Evolutionary conservation across 2,888 invertebrate species (phyloP).

Genomic region (Chironomus riparius): DNA sequence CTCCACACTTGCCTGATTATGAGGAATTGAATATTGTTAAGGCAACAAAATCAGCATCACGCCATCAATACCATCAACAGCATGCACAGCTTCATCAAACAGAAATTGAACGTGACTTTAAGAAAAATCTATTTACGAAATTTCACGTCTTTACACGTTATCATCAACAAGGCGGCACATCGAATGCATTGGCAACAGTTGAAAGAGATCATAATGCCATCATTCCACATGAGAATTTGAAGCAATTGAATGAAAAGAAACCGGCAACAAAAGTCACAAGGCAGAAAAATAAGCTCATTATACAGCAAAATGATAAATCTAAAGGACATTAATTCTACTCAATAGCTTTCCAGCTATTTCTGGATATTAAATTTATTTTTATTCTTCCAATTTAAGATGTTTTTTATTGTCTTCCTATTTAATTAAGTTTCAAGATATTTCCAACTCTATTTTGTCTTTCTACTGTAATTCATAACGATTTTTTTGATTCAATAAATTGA

Average conservation of each 20-base stretch:
- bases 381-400: too few relatives aligned
- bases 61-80: slow-evolving; percentile 19
- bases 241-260: slow-evolving; percentile 55
- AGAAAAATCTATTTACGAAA: slow-evolving; percentile 47
- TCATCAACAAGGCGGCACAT: slow-evolving; percentile 38
- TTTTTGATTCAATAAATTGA: too few relatives aligned
- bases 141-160: slow-evolving; percentile 45
- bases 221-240: slow-evolving; percentile 58
- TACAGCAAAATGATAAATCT: slow-evolving; percentile 51
- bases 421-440: too few relatives aligned
- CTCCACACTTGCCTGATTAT: slow-evolving; percentile 9
- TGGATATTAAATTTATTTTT: too few relatives aligned
- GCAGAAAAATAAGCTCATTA: slow-evolving; percentile 74
- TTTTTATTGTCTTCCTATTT: too few relatives aligned
- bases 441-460: too few relatives aligned
- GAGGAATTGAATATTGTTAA: slow-evolving; percentile 18
- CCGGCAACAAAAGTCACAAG: slow-evolving; percentile 72
- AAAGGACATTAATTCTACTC: background rate
- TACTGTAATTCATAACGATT: too few relatives aligned
- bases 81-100: slow-evolving; percentile 32
- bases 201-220: slow-evolving; percentile 30
- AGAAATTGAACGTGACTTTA: slow-evolving; percentile 43
- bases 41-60: slow-evolving; percentile 5
- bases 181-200: slow-evolving; percentile 29
- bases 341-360: too few relatives aligned